Percentiles rank a stretch among this genome's conserved stretches.
Conservation (phyloP, 2,797 vertebrate genomes). For the Trichosurus vulpecula region DNA sequence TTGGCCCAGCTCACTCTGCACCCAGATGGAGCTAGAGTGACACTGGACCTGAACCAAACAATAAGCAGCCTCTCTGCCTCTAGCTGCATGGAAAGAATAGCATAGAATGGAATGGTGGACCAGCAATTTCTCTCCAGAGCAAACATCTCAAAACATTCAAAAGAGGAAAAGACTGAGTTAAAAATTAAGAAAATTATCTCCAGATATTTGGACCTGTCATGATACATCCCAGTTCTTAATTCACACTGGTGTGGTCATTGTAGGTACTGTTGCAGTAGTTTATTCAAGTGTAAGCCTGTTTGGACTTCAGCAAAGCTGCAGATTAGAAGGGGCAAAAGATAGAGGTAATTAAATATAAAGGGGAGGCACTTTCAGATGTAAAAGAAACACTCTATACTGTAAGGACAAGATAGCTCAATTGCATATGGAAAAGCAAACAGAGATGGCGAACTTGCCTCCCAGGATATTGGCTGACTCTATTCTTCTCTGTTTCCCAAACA, state of each 20-base stretch:
- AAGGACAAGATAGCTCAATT: not conserved
- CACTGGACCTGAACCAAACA: not conserved
- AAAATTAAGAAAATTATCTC: not conserved
- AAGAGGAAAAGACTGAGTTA: not conserved
- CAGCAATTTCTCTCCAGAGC: not conserved
- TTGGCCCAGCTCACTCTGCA: not conserved
- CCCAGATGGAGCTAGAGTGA: not conserved
- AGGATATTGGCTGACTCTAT: not conserved
- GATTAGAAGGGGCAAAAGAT: not conserved
- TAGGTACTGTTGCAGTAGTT: not conserved
- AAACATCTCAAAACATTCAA: not conserved
- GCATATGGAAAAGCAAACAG: not conserved
- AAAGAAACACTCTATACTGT: not conserved
- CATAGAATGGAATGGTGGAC: not conserved
- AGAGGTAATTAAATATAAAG: not conserved
- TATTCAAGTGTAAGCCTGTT: not conserved
- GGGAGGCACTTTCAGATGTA: not conserved
- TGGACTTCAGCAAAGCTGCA: not conserved
- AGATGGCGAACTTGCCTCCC: not conserved
- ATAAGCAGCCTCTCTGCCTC: not conserved
- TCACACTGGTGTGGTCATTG: not conserved
- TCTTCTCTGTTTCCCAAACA: no score
- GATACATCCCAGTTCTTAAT: not conserved
- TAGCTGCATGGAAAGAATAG: not conserved
- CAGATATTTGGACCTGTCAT: not conserved